These are phyloP conservation scores for Drosophila merina DNA, from an alignment of 2,888 invertebrate genomes.

Conservation along the genomic window DNA sequence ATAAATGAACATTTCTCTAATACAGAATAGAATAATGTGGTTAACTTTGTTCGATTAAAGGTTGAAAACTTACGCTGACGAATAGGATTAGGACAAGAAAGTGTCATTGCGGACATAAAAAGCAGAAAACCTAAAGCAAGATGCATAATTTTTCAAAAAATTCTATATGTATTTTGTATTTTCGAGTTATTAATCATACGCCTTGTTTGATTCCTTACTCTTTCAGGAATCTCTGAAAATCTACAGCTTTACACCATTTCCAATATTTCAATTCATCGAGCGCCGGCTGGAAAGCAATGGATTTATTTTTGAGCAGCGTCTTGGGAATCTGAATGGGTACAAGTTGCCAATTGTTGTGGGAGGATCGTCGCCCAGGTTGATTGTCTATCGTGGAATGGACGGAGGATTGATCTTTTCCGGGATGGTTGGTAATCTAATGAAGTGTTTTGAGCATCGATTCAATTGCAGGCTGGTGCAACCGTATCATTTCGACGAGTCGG, in stretches of 20 bases:
- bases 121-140: background rate
- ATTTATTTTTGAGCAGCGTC: conserved; percentile 50
- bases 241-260: conserved; percentile 68
- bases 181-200: conserved; percentile 3
- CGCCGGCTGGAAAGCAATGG: conserved; percentile 24
- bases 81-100: background rate
- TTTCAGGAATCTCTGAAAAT: conserved; percentile 53
- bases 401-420: conserved; percentile 58
- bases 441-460: conserved; percentile 58
- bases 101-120: background rate
- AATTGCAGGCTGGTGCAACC: conserved; percentile 60
- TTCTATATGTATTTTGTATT: background rate
- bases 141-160: background rate
- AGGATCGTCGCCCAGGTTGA: conserved; percentile 71
- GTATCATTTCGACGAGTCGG: conserved; percentile 36
- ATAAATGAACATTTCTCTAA: conserved; percentile 34
- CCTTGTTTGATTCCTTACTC: background rate
- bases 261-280: conserved; percentile 56
- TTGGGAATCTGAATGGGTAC: conserved; percentile 62
- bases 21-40: background rate
- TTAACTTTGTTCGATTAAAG: background rate
- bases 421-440: conserved; percentile 62
- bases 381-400: conserved; percentile 47
- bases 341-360: conserved; percentile 60
- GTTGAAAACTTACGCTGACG: background rate